Evolutionary conservation across 2,888 invertebrate genomes (phyloP), one percentile per base, ranked within the genome.

Genomic region (Drosophila heteroneura): DNA sequence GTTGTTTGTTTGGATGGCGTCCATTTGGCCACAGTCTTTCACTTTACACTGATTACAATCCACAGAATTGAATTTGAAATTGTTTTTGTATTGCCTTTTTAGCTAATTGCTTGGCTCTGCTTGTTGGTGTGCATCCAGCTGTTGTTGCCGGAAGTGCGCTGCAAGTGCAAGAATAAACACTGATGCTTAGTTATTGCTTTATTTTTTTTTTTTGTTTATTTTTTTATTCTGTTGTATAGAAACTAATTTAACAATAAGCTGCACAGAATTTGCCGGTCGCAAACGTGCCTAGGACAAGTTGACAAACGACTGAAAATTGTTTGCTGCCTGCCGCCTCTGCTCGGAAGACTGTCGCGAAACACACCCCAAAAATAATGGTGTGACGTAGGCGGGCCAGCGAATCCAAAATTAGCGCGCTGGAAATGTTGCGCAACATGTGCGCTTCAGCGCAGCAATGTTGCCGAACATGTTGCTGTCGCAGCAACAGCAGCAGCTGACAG

Each of bases 301-400:
- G 91, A 81, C 82, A 88, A 74, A 64, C 83, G 88, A 89, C 90
- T 89, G 79, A 81, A 79, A 74, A 71, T 59, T 66, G 68, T 58
- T 78, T 74, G 77, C 49, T 73, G 69, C 70, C 58, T 37, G 69
- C 70, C 58, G 65, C 66, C 63, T 58, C 64, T 44, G 61, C 49
- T 26, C 28, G 53, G 33, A 37, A 52, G 47, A 53, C 67, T 60
- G 69, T 62, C 58, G 51, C 58, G 70, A 76, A 79, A 76, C 80
- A 80, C 85, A 84, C 90, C 85, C 84, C 82, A 41, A 79, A 74
- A 76, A 68, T 52, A 65, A 65, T 65, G 35, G 30, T 44, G 35
- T 52, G 62, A 74, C 64, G 72, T 63, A 62, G 58, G 39, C 60
- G 63, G 65, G 39, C 41, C 74, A 72, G 14, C 66, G 41, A 56